Conservation (phyloP, 2,113 vertebrate genomes). For the Nycticorax nycticorax region DNA sequence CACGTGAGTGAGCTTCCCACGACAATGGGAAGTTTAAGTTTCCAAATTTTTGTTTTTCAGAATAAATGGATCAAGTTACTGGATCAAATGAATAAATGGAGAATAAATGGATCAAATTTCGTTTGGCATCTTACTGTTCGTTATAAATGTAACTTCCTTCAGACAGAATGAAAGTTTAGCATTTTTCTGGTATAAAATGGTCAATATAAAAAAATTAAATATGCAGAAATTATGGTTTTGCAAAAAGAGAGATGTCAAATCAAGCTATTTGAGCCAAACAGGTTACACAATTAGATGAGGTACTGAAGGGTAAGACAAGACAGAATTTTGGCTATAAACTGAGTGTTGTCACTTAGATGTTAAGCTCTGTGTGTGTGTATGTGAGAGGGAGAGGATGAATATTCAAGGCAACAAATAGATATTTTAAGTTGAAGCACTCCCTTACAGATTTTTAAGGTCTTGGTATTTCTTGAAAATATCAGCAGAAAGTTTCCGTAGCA, state of each 20-base stretch:
- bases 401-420: not conserved
- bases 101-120: not conserved
- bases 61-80: not conserved
- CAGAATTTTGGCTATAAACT: not conserved
- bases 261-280: not conserved
- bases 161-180: not conserved
- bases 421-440: not conserved
- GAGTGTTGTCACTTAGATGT: not conserved
- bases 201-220: not conserved
- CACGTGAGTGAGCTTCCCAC: not conserved
- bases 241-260: not conserved
- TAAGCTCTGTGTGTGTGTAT: not conserved
- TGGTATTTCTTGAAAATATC: constrained; percentile 85
- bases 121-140: not conserved
- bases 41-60: not conserved
- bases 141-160: not conserved
- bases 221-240: not conserved
- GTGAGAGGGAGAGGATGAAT: not conserved
- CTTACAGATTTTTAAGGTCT: constrained; percentile 91
- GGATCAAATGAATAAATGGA: too few species aligned
- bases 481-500: constrained; percentile 81
- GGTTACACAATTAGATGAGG: not conserved
- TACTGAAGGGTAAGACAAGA: not conserved
- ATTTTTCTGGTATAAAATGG: not conserved
- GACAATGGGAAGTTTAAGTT: not conserved